A percentile compares a stretch with the other conserved stretches of the same genome.
Evolutionary conservation across 64 coral and sea anemone species (phyloP).

Genomic region (Montipora cactus): DNA sequence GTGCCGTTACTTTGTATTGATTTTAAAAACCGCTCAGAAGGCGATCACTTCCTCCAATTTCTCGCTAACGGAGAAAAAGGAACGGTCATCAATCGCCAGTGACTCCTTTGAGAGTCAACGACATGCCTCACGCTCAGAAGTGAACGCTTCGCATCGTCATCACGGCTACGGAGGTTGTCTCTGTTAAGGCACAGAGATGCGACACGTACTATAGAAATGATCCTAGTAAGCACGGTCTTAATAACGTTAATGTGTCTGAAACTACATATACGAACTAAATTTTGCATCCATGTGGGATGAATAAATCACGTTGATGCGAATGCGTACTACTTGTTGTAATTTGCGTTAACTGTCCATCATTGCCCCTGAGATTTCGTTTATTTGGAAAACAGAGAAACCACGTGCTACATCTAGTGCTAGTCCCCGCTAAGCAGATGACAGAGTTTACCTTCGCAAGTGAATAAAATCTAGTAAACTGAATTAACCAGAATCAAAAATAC

Average conservation of each 20-base stretch:
- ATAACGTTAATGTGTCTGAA: rapidly evolving
- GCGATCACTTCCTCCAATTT: constrained; percentile 49
- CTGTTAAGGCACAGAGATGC: background rate
- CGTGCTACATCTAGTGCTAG: too few relatives aligned
- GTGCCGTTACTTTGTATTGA: background rate
- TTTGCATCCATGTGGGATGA: background rate
- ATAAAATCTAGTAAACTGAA: too few relatives aligned
- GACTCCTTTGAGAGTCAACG: background rate
- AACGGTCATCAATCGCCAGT: constrained; percentile 44
- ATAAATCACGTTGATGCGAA: background rate
- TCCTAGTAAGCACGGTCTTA: constrained; percentile 54
- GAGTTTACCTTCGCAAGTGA: too few relatives aligned
- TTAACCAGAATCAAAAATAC: too few relatives aligned
- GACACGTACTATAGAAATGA: constrained; percentile 60
- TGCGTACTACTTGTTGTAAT: background rate
- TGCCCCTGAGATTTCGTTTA: too few relatives aligned
- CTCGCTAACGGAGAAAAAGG: constrained; percentile 3
- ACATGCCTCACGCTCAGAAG: constrained; percentile 48
- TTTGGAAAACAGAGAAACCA: too few relatives aligned
- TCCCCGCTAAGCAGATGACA: too few relatives aligned
- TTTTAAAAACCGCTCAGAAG: constrained; percentile 28
- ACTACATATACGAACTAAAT: background rate
- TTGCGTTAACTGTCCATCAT: background rate
- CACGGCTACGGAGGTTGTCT: constrained; percentile 33
- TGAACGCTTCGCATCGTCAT: constrained; percentile 60